Conservation (phyloP, 2,888 invertebrate species). For the Sialis fuliginosa region DNA sequence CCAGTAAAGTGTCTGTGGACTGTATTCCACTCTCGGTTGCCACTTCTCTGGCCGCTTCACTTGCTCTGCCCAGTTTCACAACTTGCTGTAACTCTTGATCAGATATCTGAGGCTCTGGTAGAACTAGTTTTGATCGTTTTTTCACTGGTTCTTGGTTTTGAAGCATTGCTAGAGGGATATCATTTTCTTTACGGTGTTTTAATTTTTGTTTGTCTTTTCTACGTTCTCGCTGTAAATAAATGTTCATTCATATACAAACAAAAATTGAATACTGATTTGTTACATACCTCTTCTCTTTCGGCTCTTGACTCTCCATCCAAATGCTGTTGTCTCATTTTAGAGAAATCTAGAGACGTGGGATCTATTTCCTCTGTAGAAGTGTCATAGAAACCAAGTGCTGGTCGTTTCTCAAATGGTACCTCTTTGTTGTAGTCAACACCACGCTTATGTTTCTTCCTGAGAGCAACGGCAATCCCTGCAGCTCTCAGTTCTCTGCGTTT, state of each 20-base stretch:
- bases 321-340: constrained; percentile 76
- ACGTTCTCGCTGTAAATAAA: constrained; percentile 51
- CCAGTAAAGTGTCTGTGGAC: constrained; percentile 71
- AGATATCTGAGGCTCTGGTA: constrained; percentile 93
- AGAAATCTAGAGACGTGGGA: constrained; percentile 79
- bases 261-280: neutral
- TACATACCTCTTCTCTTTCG: constrained; percentile 69
- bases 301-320: constrained; percentile 80
- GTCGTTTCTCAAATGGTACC: constrained; percentile 92
- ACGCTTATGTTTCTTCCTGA: constrained; percentile 53
- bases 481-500: constrained; percentile 95
- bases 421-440: constrained; percentile 96
- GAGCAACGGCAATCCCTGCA: constrained; percentile 66
- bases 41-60: constrained; percentile 78
- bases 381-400: constrained; percentile 87
- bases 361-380: constrained; percentile 79
- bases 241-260: constrained; percentile 2
- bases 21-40: constrained; percentile 60
- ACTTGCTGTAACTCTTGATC: constrained; percentile 85
- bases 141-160: constrained; percentile 76
- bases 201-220: constrained; percentile 90
- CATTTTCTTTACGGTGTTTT: constrained; percentile 91
- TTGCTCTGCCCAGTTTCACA: constrained; percentile 78
- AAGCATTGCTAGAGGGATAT: constrained; percentile 78
- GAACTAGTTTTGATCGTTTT: constrained; percentile 86